A percentile compares a stretch with the other conserved stretches of the same genome.
Conservation (phyloP, 2,888 invertebrate genomes). For the Drosophila paramelanica region DNA sequence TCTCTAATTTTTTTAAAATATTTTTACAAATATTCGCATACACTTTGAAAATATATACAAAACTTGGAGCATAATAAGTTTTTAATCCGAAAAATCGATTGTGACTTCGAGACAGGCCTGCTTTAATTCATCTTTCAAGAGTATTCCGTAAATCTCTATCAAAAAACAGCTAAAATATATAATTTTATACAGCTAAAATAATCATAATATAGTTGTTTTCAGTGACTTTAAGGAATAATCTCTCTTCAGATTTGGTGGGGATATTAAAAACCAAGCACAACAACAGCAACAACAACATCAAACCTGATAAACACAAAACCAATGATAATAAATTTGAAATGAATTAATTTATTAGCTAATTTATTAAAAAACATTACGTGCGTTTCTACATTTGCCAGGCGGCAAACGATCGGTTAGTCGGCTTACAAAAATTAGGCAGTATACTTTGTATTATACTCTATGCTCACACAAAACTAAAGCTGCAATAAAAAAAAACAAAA, state of each 20-base stretch:
- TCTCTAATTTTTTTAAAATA: too few relatives aligned
- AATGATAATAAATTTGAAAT: neutral
- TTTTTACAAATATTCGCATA: too few relatives aligned
- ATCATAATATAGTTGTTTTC: too few relatives aligned
- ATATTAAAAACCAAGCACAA: neutral
- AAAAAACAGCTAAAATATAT: too few relatives aligned
- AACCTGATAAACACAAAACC: neutral
- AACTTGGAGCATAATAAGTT: too few relatives aligned
- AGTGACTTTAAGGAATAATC: neutral
- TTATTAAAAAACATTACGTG: slow-evolving; percentile 49
- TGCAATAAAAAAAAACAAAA: slow-evolving; percentile 18
- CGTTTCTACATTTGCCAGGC: slow-evolving; percentile 50
- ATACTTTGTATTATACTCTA: slow-evolving; percentile 3
- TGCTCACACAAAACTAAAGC: slow-evolving; percentile 16
- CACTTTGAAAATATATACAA: too few relatives aligned
- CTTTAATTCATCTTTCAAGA: neutral
- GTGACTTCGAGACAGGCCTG: neutral
- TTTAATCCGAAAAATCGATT: neutral
- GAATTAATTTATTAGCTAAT: neutral
- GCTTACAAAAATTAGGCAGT: slow-evolving; percentile 25
- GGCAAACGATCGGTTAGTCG: slow-evolving; percentile 54
- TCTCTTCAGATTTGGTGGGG: neutral
- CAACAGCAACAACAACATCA: too few relatives aligned
- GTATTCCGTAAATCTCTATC: neutral
- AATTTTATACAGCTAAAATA: too few relatives aligned